Conservation (phyloP, 2,888 invertebrate genomes). For the Drosophila melanosoma region DNA sequence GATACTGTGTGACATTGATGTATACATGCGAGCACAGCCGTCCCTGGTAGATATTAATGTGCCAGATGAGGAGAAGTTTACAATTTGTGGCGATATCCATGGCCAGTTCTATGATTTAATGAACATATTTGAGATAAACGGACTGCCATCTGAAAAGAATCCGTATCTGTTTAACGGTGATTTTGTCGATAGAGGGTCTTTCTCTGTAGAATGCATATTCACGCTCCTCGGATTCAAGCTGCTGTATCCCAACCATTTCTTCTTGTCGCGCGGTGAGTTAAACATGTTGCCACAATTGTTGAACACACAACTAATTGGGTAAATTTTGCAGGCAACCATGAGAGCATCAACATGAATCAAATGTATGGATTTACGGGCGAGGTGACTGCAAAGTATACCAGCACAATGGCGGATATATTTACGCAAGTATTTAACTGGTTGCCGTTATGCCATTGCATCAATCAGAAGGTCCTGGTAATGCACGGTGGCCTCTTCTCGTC, state of each 20-base stretch:
- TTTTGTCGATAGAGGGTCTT: conserved; percentile 99
- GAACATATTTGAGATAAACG: conserved; percentile 98
- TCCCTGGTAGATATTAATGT: conserved; percentile 96
- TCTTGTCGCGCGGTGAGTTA: conserved; percentile 96
- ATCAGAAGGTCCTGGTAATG: conserved; percentile 93
- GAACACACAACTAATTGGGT: background rate
- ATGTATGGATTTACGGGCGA: conserved; percentile 99
- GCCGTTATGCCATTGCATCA: conserved; percentile 98
- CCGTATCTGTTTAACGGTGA: conserved; percentile 99
- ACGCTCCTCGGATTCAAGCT: conserved; percentile 98
- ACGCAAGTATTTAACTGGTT: conserved; percentile 99
- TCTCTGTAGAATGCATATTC: conserved; percentile 99
- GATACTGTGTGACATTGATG: conserved; percentile 96
- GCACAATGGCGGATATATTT: conserved; percentile 98
- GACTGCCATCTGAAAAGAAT: conserved; percentile 96
- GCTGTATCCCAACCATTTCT: conserved; percentile 97
- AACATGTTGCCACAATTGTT: background rate
- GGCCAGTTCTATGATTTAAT: conserved; percentile 99
- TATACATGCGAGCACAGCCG: conserved; percentile 92
- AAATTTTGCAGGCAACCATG: conserved; percentile 94
- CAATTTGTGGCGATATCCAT: conserved; percentile 99
- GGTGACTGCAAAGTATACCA: conserved; percentile 97
- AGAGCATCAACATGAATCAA: conserved; percentile 99
- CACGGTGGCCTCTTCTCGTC: conserved; percentile 99
- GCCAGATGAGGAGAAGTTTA: conserved; percentile 95